phyloP scores from a whole-genome alignment of 2,113 vertebrate species.

The Phalacrocorax carbo region DNA sequence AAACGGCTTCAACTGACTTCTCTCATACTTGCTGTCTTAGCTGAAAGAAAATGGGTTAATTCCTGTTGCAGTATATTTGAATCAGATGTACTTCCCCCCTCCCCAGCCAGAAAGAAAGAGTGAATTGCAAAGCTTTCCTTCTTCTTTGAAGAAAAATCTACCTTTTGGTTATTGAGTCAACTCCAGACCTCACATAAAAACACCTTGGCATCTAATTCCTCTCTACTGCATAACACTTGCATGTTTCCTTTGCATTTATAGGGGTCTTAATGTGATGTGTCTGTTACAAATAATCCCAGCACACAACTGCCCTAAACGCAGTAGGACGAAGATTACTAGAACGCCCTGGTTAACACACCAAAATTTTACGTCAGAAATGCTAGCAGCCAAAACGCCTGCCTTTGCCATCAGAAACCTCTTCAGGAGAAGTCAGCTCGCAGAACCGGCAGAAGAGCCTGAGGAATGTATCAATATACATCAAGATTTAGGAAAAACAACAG shows the following conservation, averaged over 20 bases:
- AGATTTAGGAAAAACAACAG: slow-evolving; percentile 47
- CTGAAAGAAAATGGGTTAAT: slow-evolving; percentile 7
- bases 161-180: not conserved
- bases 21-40: not conserved
- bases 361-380: not conserved
- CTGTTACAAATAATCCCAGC: not conserved
- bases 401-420: not conserved
- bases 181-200: slow-evolving; percentile 7
- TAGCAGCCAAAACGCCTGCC: not conserved
- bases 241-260: slow-evolving; percentile 2
- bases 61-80: not conserved
- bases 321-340: not conserved
- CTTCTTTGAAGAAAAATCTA: not conserved
- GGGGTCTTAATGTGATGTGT: not conserved
- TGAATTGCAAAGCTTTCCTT: not conserved
- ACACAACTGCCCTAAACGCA: not conserved
- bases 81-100: not conserved
- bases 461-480: slow-evolving; percentile 28
- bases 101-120: slow-evolving; percentile 3
- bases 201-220: not conserved
- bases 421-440: not conserved
- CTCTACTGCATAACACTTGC: not conserved
- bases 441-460: not conserved
- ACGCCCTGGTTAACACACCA: not conserved
- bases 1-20: not conserved